Evolutionary conservation across 2,888 invertebrate genomes (phyloP), one percentile per base, ranked within the genome.

Genomic region (Calameuta pallipes): DNA sequence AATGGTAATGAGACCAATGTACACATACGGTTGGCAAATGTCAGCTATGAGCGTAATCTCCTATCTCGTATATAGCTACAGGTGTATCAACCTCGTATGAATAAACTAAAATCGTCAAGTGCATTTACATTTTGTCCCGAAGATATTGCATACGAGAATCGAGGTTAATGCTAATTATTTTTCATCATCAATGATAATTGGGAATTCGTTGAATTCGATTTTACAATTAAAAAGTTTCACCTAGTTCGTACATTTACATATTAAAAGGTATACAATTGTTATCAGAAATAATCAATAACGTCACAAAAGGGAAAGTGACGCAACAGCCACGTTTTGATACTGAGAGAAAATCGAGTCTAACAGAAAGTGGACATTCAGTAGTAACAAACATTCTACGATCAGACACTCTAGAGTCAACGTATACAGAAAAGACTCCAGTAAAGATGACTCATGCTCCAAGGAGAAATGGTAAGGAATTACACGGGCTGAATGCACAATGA

Each of bases 1-100:
- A 77, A 74, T 74, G 69, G 23, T 56, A 75, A 37, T 73, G 75
- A 69, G 31, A 70, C 36, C 36, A 75, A 71, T 68, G 76, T n/a
- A 77, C 77, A 77, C 69, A 74, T 69, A 75, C 68, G 41, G 69
- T 56, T 37, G 78, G 76, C 75, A 71, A 74, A 79, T 75, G 73
- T 35, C 75, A 74, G 69, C n/a, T 75, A 35, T 35, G 31, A 75
- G 69, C 71, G 76, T 82, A 79, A 82, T 74, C 77, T 75, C 81
- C 78, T 81, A 81, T 82, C 82, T 80, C 70, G 12, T 56, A 56
- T 23, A 56, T 56, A 9, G 23, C 41, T 23, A 23, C 56, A 56
- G 23, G 56, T 23, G 56, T 56, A 56, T 23, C 56, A 56, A 9
- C 56, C 23, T 9, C 56, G 23, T 56, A 56, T 56, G 56, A 56